Conservation (phyloP, 2,113 vertebrate genomes). For the Chauna torquata region DNA sequence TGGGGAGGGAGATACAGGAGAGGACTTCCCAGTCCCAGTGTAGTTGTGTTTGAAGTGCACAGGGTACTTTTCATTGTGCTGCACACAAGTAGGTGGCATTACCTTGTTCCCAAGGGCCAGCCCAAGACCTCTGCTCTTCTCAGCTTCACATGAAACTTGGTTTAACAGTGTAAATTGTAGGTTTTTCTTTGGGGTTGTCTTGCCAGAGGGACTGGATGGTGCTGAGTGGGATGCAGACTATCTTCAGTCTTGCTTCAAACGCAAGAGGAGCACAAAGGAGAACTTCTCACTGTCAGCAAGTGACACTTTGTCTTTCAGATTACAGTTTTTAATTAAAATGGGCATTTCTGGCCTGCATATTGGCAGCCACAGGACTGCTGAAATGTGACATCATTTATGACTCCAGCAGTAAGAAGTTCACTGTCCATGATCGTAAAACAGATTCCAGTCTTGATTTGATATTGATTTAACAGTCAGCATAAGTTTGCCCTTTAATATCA, state of each 20-base stretch:
- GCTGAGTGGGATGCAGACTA: neutral
- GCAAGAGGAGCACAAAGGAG: neutral
- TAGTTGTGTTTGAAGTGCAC: neutral
- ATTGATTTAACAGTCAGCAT: constrained; percentile 78
- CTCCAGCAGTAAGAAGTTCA: constrained; percentile 61
- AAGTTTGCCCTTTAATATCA: constrained; percentile 75
- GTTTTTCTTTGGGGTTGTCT: neutral
- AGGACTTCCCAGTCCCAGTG: neutral
- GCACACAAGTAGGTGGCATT: neutral
- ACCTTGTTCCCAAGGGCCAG: neutral
- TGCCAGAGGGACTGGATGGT: neutral
- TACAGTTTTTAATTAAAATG: constrained; percentile 73
- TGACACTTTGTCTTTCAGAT: constrained; percentile 59
- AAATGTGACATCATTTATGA: constrained; percentile 79
- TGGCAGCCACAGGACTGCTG: constrained; percentile 55
- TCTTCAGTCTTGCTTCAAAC: constrained; percentile 3
- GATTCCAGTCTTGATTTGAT: constrained; percentile 77
- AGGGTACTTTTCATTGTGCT: neutral
- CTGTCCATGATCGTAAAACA: constrained; percentile 71
- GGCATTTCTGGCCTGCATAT: constrained; percentile 60
- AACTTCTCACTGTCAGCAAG: constrained; percentile 54
- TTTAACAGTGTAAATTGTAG: neutral
- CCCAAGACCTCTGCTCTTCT: neutral
- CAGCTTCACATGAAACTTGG: neutral
- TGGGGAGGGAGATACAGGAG: neutral